Percentiles rank a stretch among this genome's conserved stretches.
phyloP scores from a whole-genome alignment of 2,888 invertebrate genomes.

The Rambutsinella grinnellia region DNA sequence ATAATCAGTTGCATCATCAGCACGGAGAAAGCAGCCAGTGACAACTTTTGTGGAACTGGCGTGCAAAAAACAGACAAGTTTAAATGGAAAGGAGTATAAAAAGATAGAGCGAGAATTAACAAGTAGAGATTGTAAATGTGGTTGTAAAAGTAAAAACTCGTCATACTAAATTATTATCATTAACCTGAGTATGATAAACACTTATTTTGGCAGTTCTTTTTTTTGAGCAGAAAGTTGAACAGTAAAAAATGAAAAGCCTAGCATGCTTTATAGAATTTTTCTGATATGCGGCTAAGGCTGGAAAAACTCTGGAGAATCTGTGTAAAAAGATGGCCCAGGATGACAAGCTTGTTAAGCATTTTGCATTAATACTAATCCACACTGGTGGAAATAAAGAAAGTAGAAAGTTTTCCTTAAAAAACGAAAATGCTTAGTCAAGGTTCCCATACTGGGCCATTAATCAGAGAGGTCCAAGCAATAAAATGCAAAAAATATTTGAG shows the following conservation, averaged over 20 bases:
- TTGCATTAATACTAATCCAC: neutral
- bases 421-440: too few species aligned
- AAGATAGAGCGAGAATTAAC: too few species aligned
- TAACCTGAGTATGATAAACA: too few species aligned
- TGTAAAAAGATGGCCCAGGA: slow-evolving; percentile 59
- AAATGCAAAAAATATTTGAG: slow-evolving; percentile 52
- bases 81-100: too few species aligned
- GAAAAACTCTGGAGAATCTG: slow-evolving; percentile 67
- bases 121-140: too few species aligned
- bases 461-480: slow-evolving; percentile 61
- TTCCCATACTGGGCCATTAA: slow-evolving; percentile 55
- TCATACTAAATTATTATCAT: too few species aligned
- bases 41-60: neutral
- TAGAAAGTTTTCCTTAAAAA: neutral
- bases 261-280: slow-evolving; percentile 60
- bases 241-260: slow-evolving; percentile 60
- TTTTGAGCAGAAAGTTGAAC: neutral
- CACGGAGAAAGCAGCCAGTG: neutral
- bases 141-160: too few species aligned
- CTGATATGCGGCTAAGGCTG: slow-evolving; percentile 65
- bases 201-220: too few species aligned
- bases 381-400: neutral
- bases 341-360: slow-evolving; percentile 61
- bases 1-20: slow-evolving; percentile 41
- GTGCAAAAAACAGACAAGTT: neutral